Percentiles rank a stretch among this genome's conserved stretches.
Conservation (phyloP, 2,888 invertebrate species). For the Balanococcus diminutus region DNA sequence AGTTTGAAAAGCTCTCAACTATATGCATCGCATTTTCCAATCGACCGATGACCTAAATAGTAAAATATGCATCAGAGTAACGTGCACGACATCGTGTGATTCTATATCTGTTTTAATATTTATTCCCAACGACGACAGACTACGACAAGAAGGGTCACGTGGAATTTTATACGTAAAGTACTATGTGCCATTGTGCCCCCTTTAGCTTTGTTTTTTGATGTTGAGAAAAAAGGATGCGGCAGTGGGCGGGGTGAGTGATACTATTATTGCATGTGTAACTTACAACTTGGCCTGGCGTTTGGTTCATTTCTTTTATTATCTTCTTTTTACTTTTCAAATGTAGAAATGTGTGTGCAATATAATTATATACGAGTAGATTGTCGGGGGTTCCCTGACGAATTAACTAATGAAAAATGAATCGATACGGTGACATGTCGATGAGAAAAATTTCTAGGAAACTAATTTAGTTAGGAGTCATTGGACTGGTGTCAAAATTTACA, state of each 20-base stretch:
- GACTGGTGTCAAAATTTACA: too few relatives aligned
- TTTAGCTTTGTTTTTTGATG: background rate
- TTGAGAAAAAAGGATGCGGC: background rate
- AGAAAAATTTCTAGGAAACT: too few relatives aligned
- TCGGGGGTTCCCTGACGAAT: too few relatives aligned
- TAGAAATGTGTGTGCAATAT: too few relatives aligned
- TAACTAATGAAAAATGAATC: too few relatives aligned
- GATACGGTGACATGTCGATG: too few relatives aligned
- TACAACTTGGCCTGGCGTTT: background rate
- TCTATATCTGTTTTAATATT: background rate
- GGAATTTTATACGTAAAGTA: too few relatives aligned
- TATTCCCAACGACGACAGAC: background rate
- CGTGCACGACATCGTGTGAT: background rate
- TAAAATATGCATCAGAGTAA: background rate
- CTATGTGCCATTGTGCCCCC: background rate
- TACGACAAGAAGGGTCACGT: background rate
- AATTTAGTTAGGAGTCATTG: too few relatives aligned
- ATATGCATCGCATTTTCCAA: background rate
- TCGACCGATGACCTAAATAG: background rate
- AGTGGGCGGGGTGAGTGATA: background rate
- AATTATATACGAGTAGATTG: too few relatives aligned
- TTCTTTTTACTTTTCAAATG: too few relatives aligned
- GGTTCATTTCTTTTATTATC: background rate
- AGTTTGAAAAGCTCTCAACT: background rate
- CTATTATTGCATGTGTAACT: background rate